Conservation (phyloP, 2,113 vertebrate species). For the Felis catus region F.catus_Fca126_mat1.0 CM031417.1:146313501-146314000, state of each 20-base stretch:
- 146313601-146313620: not conserved
- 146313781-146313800: too few relatives aligned
- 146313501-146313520: not conserved
- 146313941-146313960: too few relatives aligned
- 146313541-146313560: not conserved
- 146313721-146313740: not conserved
- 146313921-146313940: too few relatives aligned
- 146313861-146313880: too few relatives aligned
- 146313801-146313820: too few relatives aligned
- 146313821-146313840: too few relatives aligned
- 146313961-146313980: too few relatives aligned
- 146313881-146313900: too few relatives aligned
- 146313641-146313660: not conserved
- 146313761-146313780: not conserved
- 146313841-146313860: too few relatives aligned
- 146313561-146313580: not conserved
- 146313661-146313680: not conserved
- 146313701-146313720: not conserved
- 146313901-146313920: too few relatives aligned
- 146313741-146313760: not conserved
- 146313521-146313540: rapidly evolving
- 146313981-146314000: not conserved
- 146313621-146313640: not conserved
- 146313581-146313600: not conserved
- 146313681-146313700: not conserved